Conservation (phyloP, 2,113 vertebrate species). For the Gallinago undulata region DNA sequence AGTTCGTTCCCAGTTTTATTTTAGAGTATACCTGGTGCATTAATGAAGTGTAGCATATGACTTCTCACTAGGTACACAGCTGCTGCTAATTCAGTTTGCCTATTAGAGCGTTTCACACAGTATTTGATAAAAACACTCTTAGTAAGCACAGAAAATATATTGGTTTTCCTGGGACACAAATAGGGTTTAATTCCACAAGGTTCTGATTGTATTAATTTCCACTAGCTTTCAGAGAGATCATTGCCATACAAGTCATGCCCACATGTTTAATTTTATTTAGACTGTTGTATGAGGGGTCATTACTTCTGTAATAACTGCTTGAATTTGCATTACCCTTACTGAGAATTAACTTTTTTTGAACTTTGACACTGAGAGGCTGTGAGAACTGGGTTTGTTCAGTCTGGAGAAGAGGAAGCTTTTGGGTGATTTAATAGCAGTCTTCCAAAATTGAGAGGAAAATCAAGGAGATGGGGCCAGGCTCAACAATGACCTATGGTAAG, state of each 20-base stretch:
- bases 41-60: background rate
- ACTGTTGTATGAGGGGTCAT: background rate
- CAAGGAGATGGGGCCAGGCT: background rate
- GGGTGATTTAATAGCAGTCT: background rate
- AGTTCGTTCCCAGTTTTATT: background rate
- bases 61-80: background rate
- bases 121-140: background rate
- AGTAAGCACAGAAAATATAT: background rate
- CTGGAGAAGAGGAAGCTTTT: background rate
- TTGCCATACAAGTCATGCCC: background rate
- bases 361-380: background rate
- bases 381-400: background rate
- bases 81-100: background rate
- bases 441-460: background rate
- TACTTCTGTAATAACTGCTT: background rate
- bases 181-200: background rate
- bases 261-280: background rate
- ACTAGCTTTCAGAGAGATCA: background rate
- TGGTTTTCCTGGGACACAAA: background rate
- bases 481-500: background rate
- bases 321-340: background rate
- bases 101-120: background rate
- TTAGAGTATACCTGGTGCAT: background rate
- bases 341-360: background rate
- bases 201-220: background rate